Percentiles rank a stretch among this genome's conserved stretches.
Conservation (phyloP, 2,888 invertebrate genomes). For the Copidosoma aretas region DNA sequence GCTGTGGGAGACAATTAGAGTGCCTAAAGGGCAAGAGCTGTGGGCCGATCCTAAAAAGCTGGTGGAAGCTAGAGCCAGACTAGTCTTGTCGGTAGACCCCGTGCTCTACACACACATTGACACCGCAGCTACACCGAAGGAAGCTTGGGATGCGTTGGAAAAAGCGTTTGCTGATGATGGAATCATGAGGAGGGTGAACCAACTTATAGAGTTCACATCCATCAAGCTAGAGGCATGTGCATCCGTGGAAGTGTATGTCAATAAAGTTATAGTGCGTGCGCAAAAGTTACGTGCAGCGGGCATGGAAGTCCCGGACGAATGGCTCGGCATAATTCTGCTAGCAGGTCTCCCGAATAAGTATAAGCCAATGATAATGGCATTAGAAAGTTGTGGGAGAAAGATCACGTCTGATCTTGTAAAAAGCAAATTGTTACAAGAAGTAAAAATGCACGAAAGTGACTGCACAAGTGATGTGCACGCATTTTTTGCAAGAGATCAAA, state of each 20-base stretch:
- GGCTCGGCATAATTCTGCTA: not conserved
- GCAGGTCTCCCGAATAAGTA: not conserved
- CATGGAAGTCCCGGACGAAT: not conserved
- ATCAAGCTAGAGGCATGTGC: not conserved
- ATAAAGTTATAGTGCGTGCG: not conserved
- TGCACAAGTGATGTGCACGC: not conserved
- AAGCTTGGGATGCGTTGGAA: too few species aligned
- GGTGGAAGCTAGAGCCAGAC: too few species aligned
- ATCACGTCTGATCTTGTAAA: not conserved
- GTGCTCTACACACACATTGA: too few species aligned
- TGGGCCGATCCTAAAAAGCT: too few species aligned
- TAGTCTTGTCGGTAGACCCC: too few species aligned
- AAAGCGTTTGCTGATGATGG: too few species aligned
- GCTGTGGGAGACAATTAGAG: too few species aligned
- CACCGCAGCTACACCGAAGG: too few species aligned
- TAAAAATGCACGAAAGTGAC: not conserved
- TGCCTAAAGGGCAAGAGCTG: too few species aligned
- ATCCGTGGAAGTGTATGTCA: not conserved
- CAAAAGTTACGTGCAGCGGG: not conserved
- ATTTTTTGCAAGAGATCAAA: not conserved
- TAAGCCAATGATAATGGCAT: too few species aligned
- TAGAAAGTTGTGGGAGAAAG: not conserved
- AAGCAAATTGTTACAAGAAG: not conserved
- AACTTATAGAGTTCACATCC: not conserved
- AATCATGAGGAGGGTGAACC: not conserved